Conservation (phyloP, 2,113 vertebrate genomes). For the Laticauda colubrina region DNA sequence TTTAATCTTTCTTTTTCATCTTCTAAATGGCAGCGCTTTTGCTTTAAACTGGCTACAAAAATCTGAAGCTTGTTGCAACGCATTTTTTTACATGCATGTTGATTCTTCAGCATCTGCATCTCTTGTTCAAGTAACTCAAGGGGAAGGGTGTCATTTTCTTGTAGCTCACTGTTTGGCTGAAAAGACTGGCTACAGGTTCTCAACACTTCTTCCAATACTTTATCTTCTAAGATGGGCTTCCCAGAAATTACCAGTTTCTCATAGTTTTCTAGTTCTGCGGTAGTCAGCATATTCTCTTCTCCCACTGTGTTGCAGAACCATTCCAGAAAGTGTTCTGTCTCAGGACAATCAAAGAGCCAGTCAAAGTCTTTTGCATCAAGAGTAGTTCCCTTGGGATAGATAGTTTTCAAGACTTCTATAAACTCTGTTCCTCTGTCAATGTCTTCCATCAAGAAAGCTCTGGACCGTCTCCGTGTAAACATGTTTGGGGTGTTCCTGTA, state of each 20-base stretch:
- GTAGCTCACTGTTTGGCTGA: accelerated
- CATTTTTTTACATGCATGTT: background rate
- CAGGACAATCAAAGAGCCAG: constrained; percentile 53
- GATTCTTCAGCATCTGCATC: constrained; percentile 31
- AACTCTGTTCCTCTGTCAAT: constrained; percentile 10
- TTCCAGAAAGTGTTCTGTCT: constrained; percentile 36
- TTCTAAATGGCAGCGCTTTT: constrained; percentile 23
- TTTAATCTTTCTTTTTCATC: constrained; percentile 1
- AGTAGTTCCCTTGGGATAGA: constrained; percentile 16
- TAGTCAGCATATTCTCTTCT: constrained; percentile 30
- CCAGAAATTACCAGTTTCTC: constrained; percentile 43
- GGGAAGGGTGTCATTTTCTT: background rate
- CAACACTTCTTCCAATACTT: constrained; percentile 29
- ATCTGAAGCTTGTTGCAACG: constrained; percentile 27
- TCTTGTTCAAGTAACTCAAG: constrained; percentile 34
- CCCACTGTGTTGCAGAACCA: constrained; percentile 46
- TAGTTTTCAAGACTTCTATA: background rate
- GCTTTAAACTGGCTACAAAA: background rate
- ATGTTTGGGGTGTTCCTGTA: constrained; percentile 16
- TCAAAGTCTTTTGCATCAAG: constrained; percentile 49
- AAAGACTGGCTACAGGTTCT: background rate
- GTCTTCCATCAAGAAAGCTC: background rate
- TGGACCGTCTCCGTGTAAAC: background rate
- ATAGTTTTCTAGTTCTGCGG: constrained; percentile 44
- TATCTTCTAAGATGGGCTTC: constrained; percentile 46